These are phyloP conservation scores for Nasonia giraulti DNA, from an alignment of 1,140 invertebrate species.

Conservation along the genomic window DNA sequence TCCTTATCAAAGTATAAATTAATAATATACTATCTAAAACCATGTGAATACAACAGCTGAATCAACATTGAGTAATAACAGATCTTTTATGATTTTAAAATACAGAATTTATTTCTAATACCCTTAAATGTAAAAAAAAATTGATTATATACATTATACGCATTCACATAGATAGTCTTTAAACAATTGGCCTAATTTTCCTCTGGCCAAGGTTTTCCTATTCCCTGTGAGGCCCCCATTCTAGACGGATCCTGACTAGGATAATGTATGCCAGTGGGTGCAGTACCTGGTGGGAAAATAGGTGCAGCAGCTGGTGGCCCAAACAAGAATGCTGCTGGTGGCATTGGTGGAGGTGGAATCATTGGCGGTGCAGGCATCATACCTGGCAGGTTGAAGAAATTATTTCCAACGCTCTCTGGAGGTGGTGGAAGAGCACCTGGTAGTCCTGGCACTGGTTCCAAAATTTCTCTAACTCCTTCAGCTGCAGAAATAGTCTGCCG, in stretches of 20 bases:
- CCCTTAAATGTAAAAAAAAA: constrained; percentile 16
- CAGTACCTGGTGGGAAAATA: constrained; percentile 75
- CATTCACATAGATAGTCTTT: background rate
- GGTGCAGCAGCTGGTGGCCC: constrained; percentile 72
- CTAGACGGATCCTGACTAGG: constrained; percentile 95
- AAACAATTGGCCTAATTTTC: constrained; percentile 53
- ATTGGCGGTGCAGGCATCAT: constrained; percentile 73
- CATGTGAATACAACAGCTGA: background rate
- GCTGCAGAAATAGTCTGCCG: constrained; percentile 75
- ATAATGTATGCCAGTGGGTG: constrained; percentile 83
- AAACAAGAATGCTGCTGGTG: constrained; percentile 72
- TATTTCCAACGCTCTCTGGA: constrained; percentile 78
- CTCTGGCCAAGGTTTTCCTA: constrained; percentile 73
- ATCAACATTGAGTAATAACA: constrained; percentile 6
- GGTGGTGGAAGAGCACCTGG: constrained; percentile 86
- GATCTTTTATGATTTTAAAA: constrained; percentile 20
- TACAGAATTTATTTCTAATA: constrained; percentile 23
- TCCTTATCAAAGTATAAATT: background rate
- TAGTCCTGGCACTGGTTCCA: constrained; percentile 92
- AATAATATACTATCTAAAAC: background rate
- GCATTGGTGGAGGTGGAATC: constrained; percentile 74
- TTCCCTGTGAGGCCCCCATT: constrained; percentile 83
- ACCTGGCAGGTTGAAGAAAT: constrained; percentile 79
- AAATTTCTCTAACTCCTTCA: constrained; percentile 72
- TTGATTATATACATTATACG: background rate